Percentiles rank a stretch among this genome's conserved stretches.
Evolutionary conservation across 2,113 vertebrate species (phyloP).

Genomic region (Saccopteryx bilineata): DNA sequence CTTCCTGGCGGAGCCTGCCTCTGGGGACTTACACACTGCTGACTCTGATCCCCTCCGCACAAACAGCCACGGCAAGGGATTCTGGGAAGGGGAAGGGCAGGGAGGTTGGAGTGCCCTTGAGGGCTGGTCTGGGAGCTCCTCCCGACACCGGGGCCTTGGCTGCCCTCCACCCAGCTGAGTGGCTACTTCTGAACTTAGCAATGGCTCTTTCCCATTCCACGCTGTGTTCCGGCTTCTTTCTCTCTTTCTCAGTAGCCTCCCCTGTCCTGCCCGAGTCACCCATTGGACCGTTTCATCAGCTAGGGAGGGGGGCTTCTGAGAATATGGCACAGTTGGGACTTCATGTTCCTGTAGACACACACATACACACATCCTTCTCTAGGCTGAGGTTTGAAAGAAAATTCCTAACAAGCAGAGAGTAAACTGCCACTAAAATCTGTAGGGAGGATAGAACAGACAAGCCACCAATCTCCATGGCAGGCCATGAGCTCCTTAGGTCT

Average conservation of each 20-base stretch:
- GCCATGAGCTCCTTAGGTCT: slow-evolving; percentile 52
- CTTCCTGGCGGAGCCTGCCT: neutral
- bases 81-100: neutral
- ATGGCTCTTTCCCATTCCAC: neutral
- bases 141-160: neutral
- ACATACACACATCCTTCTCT: neutral
- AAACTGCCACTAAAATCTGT: neutral
- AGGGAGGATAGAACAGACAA: slow-evolving; percentile 53
- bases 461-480: slow-evolving; percentile 73
- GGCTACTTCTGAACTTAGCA: neutral
- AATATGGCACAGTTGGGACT: neutral
- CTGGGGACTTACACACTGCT: neutral
- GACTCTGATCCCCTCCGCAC: neutral
- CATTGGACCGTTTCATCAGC: neutral
- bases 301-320: neutral
- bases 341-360: too few relatives aligned
- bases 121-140: too few relatives aligned
- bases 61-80: neutral
- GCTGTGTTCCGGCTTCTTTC: neutral
- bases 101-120: neutral
- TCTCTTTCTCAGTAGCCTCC: neutral
- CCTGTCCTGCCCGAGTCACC: neutral
- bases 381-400: neutral
- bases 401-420: slow-evolving; percentile 58
- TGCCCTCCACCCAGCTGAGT: too few relatives aligned